These are phyloP conservation scores for Drosophila bocqueti DNA, from an alignment of 1,140 invertebrate genomes.

Conservation along the genomic window DNA sequence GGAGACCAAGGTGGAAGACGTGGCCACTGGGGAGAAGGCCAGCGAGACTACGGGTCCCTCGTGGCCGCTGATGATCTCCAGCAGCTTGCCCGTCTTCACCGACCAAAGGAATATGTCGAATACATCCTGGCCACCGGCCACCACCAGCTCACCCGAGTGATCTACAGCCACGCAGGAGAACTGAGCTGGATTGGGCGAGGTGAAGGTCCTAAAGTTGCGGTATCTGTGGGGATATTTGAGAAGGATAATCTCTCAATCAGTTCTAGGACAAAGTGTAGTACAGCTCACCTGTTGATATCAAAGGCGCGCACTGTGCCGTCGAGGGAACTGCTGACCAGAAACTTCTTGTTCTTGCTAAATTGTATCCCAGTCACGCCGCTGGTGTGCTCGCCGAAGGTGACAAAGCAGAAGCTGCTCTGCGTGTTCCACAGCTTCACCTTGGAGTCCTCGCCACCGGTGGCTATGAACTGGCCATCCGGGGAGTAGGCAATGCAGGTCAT, in stretches of 20 bases:
- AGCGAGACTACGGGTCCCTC: conserved; percentile 95
- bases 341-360: conserved; percentile 96
- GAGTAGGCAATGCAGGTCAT: conserved; percentile 96
- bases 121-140: conserved; percentile 95
- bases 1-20: conserved; percentile 92
- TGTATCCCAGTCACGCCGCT: conserved; percentile 91
- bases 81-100: conserved; percentile 93
- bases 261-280: conserved; percentile 30
- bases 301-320: conserved; percentile 98
- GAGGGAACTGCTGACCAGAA: conserved; percentile 94
- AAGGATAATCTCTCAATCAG: conserved; percentile 56
- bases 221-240: conserved; percentile 86
- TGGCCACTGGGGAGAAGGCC: conserved; percentile 91
- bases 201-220: conserved; percentile 98
- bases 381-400: conserved; percentile 97
- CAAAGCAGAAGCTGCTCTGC: conserved; percentile 95
- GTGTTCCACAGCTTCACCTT: conserved; percentile 99
- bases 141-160: conserved; percentile 94
- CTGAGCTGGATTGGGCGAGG: conserved; percentile 95
- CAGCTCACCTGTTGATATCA: conserved; percentile 90
- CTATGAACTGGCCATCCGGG: conserved; percentile 95
- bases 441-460: conserved; percentile 97
- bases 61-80: conserved; percentile 97
- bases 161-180: conserved; percentile 97
- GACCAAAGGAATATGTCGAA: conserved; percentile 99